phyloP scores from a whole-genome alignment of 2,113 vertebrate species.

The Nerophis lumbriciformis region DNA sequence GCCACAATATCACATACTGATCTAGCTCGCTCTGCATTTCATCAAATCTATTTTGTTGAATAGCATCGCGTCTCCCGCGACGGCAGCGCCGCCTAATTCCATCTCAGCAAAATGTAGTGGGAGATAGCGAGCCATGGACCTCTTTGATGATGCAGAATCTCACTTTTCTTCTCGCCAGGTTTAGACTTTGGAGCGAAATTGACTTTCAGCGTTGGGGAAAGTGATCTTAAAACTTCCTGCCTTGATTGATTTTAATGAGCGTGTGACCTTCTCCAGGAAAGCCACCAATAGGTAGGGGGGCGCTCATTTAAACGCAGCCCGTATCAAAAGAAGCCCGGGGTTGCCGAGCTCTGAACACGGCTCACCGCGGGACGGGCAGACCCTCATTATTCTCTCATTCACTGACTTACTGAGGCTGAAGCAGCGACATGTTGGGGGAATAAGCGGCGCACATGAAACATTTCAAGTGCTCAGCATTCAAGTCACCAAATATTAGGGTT shows the following conservation, averaged over 20 bases:
- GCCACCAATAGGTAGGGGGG: slow-evolving; percentile 42
- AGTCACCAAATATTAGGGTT: slow-evolving; percentile 53
- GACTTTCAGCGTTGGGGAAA: slow-evolving; percentile 22
- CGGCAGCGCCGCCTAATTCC: slow-evolving; percentile 28
- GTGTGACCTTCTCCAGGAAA: slow-evolving; percentile 46
- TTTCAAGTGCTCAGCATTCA: slow-evolving; percentile 61
- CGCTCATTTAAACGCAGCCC: slow-evolving; percentile 55
- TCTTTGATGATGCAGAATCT: slow-evolving; percentile 43
- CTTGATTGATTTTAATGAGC: slow-evolving; percentile 61
- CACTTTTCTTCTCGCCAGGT: slow-evolving; percentile 19
- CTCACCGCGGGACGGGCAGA: slow-evolving; percentile 43
- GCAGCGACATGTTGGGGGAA: slow-evolving; percentile 22
- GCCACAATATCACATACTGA: slow-evolving; percentile 17
- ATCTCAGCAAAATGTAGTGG: slow-evolving; percentile 33
- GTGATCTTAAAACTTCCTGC: slow-evolving; percentile 45
- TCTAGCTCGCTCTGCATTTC: slow-evolving; percentile 38
- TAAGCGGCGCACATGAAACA: slow-evolving; percentile 14
- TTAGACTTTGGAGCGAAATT: slow-evolving; percentile 32
- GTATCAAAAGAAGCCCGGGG: slow-evolving; percentile 50
- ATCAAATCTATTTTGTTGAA: slow-evolving; percentile 42
- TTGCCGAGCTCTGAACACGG: slow-evolving; percentile 37
- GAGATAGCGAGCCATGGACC: slow-evolving; percentile 28
- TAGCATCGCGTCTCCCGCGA: slow-evolving; percentile 12
- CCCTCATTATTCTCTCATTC: slow-evolving; percentile 61
- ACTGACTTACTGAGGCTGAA: slow-evolving; percentile 35